Base-by-base conservation (phyloP, 1,140 invertebrate species). In the Drusus annulatus region DNA sequence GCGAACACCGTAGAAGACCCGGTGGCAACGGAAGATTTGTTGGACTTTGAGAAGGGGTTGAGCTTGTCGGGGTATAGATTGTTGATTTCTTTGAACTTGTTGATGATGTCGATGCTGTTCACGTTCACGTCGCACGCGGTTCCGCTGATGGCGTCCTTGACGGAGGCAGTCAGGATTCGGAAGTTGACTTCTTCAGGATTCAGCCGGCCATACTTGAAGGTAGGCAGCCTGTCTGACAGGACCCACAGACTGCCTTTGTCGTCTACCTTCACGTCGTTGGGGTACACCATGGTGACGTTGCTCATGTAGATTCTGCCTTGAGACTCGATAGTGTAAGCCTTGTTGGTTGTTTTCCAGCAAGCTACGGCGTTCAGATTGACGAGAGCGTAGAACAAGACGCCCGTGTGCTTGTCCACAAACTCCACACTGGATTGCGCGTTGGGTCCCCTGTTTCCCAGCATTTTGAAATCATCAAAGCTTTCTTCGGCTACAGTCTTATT, bases 241-340 rank as follows among this genome's bases (percentile, higher is more conserved):
- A 95, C 92, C 94, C 94, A 96, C 0, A 96, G 84, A 58, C 93
- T 93, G 6, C 93, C 91, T 7, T 94, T 90, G 3, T 90, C 89
- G 77, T 95, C 94, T 0, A 95, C 93, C 87, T 95, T 95, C 7
- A 96, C 88, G 84, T 95, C 94, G 58, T 94, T 95, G 5, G 94
- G 94, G 78, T 95, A 95, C 5, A 95, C 88, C 92, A 95, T 92
- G 1, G 93, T 93, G 1, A 90, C 90, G 71, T 94, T 92, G 86
- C 93, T 93, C 89, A 92, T 93, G 73, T 92, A 94, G 58, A 95
- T 91, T 45, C 93, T 87, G 19, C 92, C 93, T 84, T 94, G 93
- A 21, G 93, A 91, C 76, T 92, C 91, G 84, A 93, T 91, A 1
- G 85, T 90, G 79, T 94, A 94, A 0, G 89, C 89, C 5, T 91